Percentiles rank a stretch among this genome's conserved stretches.
phyloP scores from a whole-genome alignment of 2,797 vertebrate species.

The Aulostomus chinensis region DNA sequence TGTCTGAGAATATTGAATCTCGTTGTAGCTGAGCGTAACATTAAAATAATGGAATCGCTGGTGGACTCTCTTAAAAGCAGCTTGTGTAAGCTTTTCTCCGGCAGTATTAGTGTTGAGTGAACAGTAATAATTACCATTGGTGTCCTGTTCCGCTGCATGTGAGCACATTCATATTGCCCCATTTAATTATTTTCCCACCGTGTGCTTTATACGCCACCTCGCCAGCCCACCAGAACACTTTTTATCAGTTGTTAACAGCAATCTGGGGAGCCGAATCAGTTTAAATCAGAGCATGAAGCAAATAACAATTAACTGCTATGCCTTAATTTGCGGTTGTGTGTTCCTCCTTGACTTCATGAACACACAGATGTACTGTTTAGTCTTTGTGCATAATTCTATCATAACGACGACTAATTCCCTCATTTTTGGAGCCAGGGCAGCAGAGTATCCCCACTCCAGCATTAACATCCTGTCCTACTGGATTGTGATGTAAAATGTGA shows the following conservation, averaged over 20 bases:
- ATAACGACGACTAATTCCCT: conserved; percentile 50
- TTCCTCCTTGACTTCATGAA: conserved; percentile 7
- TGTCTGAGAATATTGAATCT: conserved; percentile 47
- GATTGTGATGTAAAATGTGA: conserved; percentile 65
- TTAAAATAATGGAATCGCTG: conserved; percentile 31
- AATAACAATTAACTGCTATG: not conserved
- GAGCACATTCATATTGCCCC: conserved; percentile 22
- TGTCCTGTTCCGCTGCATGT: conserved; percentile 30
- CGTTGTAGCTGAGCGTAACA: conserved; percentile 13
- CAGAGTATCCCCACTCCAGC: conserved; percentile 12
- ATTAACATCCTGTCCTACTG: conserved; percentile 47
- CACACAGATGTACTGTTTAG: too few relatives aligned
- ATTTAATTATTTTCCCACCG: conserved; percentile 41
- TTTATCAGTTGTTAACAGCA: conserved; percentile 16
- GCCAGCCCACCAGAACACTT: not conserved
- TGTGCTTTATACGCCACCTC: conserved; percentile 1
- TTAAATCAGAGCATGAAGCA: conserved; percentile 22
- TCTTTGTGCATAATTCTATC: conserved; percentile 26
- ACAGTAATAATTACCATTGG: conserved; percentile 37
- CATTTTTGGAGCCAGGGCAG: conserved; percentile 16
- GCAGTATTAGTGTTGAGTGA: conserved; percentile 29
- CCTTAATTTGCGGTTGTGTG: conserved; percentile 8
- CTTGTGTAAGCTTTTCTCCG: conserved; percentile 29
- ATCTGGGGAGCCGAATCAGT: conserved; percentile 8
- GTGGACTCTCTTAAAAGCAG: conserved; percentile 33